Base-by-base conservation (phyloP, 2,113 vertebrate genomes). In the Sapajus apella region DNA sequence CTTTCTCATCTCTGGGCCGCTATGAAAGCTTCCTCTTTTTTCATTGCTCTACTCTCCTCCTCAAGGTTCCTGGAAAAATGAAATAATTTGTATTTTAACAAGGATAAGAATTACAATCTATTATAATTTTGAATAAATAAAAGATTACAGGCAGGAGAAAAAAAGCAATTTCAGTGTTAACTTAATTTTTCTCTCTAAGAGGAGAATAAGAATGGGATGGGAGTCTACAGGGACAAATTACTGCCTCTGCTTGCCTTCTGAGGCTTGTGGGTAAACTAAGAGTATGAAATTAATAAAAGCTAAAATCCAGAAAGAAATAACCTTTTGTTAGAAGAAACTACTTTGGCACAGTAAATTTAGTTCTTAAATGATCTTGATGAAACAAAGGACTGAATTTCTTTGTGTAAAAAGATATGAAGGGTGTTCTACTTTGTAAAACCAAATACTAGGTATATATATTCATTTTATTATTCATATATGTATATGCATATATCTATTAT, bases 161-260 rank as follows among this genome's bases (percentile, higher is more conserved):
- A 81, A 56, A 37, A 14, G 14, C 2, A 84, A 8, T 58, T 61
- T 79, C n/a, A 55, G 17, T 66, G 23, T 40, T 30, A 56, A 45
- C n/a, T 82, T 56, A 2, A 70, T 30, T 90, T 70, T 84, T n/a
- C 40, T 27, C 17, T 70, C 75, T 64, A 50, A 75, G 23, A 50
- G 75, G 12, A 91, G 3, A 47, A 32, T 35, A 52, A 45, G 37
- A 12, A 6, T 11, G 12, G 2, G 10, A 16, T 30, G 2, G 8
- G 3, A 56, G 32, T 6, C 9, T 10, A 2, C n/a, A 43, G 32
- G 10, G 30, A 52, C 18, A 61, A 1, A 16, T 2, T 4, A 20
- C 18, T 25, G 11, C 8, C 47, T 64, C 40, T 16, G 32, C 23
- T 32, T 68, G 32, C 30, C 17, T 72, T 37, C 32, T 18, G 4